phyloP scores from a whole-genome alignment of 2,113 vertebrate species.

The Bettongia penicillata region DNA sequence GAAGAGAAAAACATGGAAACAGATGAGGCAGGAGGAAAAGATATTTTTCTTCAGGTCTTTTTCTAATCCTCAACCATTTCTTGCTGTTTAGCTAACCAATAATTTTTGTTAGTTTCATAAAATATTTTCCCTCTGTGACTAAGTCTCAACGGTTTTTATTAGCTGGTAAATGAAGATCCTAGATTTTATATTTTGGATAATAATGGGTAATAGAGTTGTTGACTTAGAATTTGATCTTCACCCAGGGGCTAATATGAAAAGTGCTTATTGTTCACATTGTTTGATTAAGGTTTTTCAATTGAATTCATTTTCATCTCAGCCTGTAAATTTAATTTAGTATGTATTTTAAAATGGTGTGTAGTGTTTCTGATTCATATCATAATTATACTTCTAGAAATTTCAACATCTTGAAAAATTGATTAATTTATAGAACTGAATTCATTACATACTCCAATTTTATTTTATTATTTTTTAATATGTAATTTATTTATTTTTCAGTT shows the following conservation, averaged over 20 bases:
- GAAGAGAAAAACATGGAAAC: background rate
- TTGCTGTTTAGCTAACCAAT: background rate
- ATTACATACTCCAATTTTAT: background rate
- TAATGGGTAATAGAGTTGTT: background rate
- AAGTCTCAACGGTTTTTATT: background rate
- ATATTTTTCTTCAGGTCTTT: background rate
- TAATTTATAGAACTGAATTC: background rate
- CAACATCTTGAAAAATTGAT: background rate
- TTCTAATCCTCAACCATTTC: background rate
- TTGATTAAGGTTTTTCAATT: slow-evolving; percentile 1
- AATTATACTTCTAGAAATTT: background rate
- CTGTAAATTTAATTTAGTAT: background rate
- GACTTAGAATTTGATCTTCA: background rate
- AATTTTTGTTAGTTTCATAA: background rate
- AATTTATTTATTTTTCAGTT: too few relatives aligned
- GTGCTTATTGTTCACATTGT: too few relatives aligned
- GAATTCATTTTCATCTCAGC: background rate
- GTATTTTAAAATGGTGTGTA: background rate
- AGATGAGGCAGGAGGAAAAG: background rate
- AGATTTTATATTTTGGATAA: background rate
- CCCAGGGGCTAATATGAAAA: background rate
- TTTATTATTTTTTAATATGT: too few relatives aligned
- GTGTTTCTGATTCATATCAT: background rate
- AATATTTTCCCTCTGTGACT: background rate
- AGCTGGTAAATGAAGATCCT: background rate